Evolutionary conservation across 30 jellyfish, hydroid and myxozoan genomes (phyloP).

Genomic region (Hydra vulgaris): DNA sequence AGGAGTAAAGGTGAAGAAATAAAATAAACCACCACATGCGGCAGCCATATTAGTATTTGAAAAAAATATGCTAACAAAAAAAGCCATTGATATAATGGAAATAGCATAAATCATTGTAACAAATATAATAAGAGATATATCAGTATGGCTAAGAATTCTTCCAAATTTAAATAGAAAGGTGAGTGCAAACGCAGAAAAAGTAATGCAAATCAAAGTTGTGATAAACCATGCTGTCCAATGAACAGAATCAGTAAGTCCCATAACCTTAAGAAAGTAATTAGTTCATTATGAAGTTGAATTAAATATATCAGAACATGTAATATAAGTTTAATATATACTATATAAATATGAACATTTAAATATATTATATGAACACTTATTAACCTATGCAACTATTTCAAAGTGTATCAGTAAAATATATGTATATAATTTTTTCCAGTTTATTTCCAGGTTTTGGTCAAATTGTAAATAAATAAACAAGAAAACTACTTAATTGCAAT

Average conservation of each 20-base stretch:
- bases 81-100: slow-evolving; percentile 56
- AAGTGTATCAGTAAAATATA: too few relatives aligned
- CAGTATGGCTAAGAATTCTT: slow-evolving; percentile 31
- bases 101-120: slow-evolving; percentile 43
- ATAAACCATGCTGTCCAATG: slow-evolving; percentile 91
- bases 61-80: slow-evolving; percentile 59
- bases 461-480: too few relatives aligned
- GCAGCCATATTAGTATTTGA: slow-evolving; percentile 58
- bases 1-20: slow-evolving; percentile 66
- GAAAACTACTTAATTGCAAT: too few relatives aligned
- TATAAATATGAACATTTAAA: background rate
- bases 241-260: slow-evolving; percentile 68
- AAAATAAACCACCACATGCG: slow-evolving; percentile 84
- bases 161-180: slow-evolving; percentile 35
- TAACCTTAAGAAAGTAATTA: slow-evolving; percentile 42
- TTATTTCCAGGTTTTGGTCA: too few relatives aligned
- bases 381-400: too few relatives aligned
- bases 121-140: slow-evolving; percentile 37
- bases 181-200: slow-evolving; percentile 27
- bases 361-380: too few relatives aligned
- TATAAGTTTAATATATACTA: too few relatives aligned
- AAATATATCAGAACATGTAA: too few relatives aligned
- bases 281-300: background rate
- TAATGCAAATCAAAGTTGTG: slow-evolving; percentile 47
- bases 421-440: too few relatives aligned